Evolutionary conservation across 1,140 invertebrate species (phyloP).

Genomic region (Aphelenchoides avenae): DNA sequence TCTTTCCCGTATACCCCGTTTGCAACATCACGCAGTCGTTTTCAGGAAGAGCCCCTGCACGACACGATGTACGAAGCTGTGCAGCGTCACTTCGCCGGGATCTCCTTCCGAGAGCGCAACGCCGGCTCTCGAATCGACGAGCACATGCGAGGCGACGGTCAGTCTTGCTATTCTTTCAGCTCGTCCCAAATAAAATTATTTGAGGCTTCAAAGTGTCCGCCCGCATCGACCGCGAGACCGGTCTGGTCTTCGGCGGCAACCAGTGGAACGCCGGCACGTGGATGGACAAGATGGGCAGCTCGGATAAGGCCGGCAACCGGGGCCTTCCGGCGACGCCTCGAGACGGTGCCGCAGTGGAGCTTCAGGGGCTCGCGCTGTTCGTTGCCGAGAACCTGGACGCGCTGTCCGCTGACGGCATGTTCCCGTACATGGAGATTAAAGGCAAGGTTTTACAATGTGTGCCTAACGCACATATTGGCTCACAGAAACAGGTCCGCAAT

Average conservation of each 20-base stretch:
- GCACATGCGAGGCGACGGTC: conserved; percentile 80
- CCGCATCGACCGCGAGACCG: conserved; percentile 81
- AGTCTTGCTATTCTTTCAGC: not conserved
- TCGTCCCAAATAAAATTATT: conserved; percentile 14
- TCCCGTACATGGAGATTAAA: conserved; percentile 28
- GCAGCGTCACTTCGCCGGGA: conserved; percentile 53
- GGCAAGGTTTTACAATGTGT: too few relatives aligned
- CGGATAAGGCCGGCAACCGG: conserved; percentile 79
- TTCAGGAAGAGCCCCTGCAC: conserved; percentile 73
- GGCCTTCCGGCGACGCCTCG: conserved; percentile 88
- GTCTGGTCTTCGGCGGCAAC: conserved; percentile 93
- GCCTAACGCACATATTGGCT: too few relatives aligned
- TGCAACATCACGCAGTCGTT: too few relatives aligned
- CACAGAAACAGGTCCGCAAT: too few relatives aligned
- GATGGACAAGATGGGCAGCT: conserved; percentile 99
- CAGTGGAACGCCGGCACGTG: conserved; percentile 93
- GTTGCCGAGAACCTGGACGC: conserved; percentile 40
- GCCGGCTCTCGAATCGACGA: conserved; percentile 85
- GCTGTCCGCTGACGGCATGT: conserved; percentile 35
- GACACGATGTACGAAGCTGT: conserved; percentile 92
- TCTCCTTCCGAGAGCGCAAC: conserved; percentile 79
- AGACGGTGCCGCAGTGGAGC: conserved; percentile 89
- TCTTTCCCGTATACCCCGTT: not conserved
- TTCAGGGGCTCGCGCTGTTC: conserved; percentile 61
- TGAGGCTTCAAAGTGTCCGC: conserved; percentile 84